These are phyloP conservation scores for Watsonalla cultraria DNA, from an alignment of 2,888 invertebrate species.

Conservation along the genomic window DNA sequence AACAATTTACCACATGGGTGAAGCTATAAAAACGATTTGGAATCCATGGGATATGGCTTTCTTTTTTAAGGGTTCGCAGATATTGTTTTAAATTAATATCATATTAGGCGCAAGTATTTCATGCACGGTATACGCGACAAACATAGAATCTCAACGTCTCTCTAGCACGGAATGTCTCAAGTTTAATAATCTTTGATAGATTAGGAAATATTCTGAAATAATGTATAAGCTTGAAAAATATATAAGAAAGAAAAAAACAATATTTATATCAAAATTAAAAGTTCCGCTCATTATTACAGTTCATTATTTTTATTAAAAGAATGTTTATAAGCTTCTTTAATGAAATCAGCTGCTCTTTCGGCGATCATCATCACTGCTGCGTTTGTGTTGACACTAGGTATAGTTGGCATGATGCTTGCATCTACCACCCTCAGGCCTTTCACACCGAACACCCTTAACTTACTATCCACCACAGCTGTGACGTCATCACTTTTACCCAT, in stretches of 20 bases:
- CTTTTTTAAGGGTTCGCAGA: no score
- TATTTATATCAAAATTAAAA: not conserved
- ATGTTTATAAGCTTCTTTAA: slow-evolving; percentile 45
- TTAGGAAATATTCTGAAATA: no score
- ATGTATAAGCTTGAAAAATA: no score
- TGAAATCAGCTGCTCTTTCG: slow-evolving; percentile 63
- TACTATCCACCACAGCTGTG: slow-evolving; percentile 51
- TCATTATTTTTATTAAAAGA: slow-evolving; percentile 38
- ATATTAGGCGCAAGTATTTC: no score
- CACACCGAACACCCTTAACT: slow-evolving; percentile 48
- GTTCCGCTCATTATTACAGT: slow-evolving; percentile 22
- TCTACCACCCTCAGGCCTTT: slow-evolving; percentile 55
- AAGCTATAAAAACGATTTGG: no score
- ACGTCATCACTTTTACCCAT: slow-evolving; percentile 53
- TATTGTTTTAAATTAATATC: no score
- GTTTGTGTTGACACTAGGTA: slow-evolving; percentile 64
- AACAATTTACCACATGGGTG: no score
- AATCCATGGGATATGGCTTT: no score
- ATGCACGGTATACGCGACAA: no score
- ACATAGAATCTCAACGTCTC: no score
- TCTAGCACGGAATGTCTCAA: no score
- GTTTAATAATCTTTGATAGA: no score
- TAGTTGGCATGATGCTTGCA: slow-evolving; percentile 68
- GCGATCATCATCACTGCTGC: slow-evolving; percentile 70
- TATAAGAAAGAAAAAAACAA: not conserved